phyloP scores from a whole-genome alignment of 2,888 invertebrate species.

The Axea sp. region DNA sequence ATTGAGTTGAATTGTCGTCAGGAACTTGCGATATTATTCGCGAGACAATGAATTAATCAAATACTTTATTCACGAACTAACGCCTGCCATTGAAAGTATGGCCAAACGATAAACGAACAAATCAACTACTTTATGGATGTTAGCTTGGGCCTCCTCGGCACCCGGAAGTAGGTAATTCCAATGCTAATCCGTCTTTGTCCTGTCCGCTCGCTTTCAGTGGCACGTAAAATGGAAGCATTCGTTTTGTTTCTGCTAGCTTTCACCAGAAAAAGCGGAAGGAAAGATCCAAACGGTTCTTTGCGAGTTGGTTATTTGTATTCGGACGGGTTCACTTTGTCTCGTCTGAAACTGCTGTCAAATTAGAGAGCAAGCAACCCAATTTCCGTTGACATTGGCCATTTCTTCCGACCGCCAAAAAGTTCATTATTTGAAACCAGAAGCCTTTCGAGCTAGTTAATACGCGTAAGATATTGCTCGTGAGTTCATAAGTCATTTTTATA shows the following conservation, averaged over 20 bases:
- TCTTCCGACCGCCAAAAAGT: constrained; percentile 50
- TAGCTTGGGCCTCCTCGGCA: constrained; percentile 63
- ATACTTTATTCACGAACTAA: constrained; percentile 23
- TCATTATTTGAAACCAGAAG: constrained; percentile 26
- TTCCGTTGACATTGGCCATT: constrained; percentile 64
- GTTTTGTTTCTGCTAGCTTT: constrained; percentile 46
- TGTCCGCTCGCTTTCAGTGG: constrained; percentile 59
- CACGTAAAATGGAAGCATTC: constrained; percentile 46
- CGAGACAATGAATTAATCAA: constrained; percentile 58
- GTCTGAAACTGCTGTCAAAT: constrained; percentile 63
- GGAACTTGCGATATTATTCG: constrained; percentile 41
- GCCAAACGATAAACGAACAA: constrained; percentile 45
- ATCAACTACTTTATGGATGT: constrained; percentile 65
- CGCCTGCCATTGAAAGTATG: constrained; percentile 24
- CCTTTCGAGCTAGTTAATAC: constrained; percentile 37
- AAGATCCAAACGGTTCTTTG: constrained; percentile 59
- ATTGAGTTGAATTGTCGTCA: constrained; percentile 10
- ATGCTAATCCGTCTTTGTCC: constrained; percentile 74
- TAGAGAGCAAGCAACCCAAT: constrained; percentile 65
- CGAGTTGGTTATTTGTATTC: constrained; percentile 61
- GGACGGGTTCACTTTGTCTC: constrained; percentile 64
- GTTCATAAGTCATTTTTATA: constrained; percentile 50
- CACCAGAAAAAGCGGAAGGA: constrained; percentile 47
- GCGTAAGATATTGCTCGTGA: constrained; percentile 15
- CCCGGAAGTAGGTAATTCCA: constrained; percentile 70